phyloP scores from a whole-genome alignment of 2,888 invertebrate genomes.

The Netelia fuscicornis region DNA sequence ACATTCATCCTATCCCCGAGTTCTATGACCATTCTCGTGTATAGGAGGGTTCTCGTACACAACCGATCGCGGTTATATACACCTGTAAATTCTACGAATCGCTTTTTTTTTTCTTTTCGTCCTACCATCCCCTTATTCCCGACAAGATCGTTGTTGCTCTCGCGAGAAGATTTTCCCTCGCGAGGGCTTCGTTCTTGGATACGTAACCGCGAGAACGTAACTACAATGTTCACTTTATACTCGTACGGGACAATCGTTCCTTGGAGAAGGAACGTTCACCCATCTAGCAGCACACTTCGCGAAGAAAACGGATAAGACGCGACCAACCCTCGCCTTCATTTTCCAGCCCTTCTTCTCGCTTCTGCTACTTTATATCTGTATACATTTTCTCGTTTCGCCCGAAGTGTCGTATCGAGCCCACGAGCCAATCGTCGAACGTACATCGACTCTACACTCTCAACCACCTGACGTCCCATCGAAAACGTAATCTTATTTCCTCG shows the following conservation, averaged over 20 bases:
- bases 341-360: background rate
- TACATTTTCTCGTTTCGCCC: background rate
- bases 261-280: background rate
- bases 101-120: slow-evolving; percentile 45
- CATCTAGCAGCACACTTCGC: background rate
- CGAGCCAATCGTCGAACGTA: slow-evolving; percentile 13
- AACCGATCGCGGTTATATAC: background rate
- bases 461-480: slow-evolving; percentile 21
- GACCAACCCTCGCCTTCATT: background rate
- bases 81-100: slow-evolving; percentile 51
- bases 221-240: background rate
- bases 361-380: background rate
- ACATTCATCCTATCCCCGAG: background rate
- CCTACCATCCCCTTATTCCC: background rate
- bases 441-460: slow-evolving; percentile 1
- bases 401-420: slow-evolving; percentile 14
- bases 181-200: no score
- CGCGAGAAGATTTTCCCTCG: background rate
- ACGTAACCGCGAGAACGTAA: no score
- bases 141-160: background rate
- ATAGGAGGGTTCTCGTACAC: background rate
- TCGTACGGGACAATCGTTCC: slow-evolving; percentile 29
- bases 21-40: background rate
- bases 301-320: background rate
- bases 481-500: slow-evolving; percentile 28